These are phyloP conservation scores for Ctenomys sociabilis DNA, from an alignment of 2,113 vertebrate species.

Conservation along the genomic window DNA sequence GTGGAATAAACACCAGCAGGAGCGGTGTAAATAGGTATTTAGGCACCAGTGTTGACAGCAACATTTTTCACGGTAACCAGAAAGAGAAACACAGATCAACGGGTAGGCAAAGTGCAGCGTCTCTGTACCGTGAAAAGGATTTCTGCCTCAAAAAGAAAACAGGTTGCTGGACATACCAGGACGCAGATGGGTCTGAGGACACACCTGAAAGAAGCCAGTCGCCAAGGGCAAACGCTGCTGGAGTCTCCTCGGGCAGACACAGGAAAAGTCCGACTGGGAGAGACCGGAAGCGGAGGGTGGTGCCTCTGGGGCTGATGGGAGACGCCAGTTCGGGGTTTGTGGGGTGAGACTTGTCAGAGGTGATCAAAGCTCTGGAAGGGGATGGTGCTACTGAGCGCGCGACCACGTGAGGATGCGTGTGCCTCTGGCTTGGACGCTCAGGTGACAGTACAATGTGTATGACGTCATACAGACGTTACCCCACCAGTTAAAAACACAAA, in stretches of 20 bases:
- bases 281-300: not conserved
- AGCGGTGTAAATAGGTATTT: not conserved
- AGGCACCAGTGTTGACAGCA: not conserved
- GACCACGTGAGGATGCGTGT: no score
- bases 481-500: not conserved
- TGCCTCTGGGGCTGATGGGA: fast-evolving
- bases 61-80: no score
- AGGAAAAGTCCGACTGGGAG: not conserved
- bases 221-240: fast-evolving
- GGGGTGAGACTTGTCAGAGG: not conserved
- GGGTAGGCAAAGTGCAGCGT: not conserved
- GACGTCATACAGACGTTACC: not conserved
- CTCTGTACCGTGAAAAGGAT: no score
- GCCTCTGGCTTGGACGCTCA: not conserved
- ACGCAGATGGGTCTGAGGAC: no score
- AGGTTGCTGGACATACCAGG: not conserved
- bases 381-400: fast-evolving
- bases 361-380: no score
- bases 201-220: not conserved
- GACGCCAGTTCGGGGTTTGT: fast-evolving
- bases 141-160: not conserved
- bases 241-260: not conserved
- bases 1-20: not conserved
- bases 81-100: not conserved
- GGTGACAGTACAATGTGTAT: not conserved